These are phyloP conservation scores for Umimayanthus chanpuru DNA, from an alignment of 92 coral and sea anemone species.

Conservation along the genomic window DNA sequence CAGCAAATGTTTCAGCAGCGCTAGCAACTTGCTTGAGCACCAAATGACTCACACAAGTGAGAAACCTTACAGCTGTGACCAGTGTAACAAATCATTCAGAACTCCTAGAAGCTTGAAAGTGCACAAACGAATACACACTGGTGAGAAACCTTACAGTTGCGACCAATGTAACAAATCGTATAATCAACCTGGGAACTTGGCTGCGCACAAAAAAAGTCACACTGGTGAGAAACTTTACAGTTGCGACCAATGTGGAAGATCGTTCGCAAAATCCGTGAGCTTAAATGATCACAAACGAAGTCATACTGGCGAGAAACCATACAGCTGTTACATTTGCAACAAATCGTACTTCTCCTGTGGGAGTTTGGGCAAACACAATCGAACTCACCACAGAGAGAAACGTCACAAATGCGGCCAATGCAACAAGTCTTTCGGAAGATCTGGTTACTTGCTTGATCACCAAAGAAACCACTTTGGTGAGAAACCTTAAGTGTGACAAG, in stretches of 20 bases:
- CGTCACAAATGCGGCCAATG: background rate
- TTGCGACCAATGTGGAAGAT: conserved; percentile 13
- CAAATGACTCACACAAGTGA: too few relatives aligned
- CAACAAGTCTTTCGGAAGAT: background rate
- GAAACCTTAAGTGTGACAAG: conserved; percentile 15
- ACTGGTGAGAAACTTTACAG: conserved; percentile 13
- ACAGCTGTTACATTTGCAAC: conserved; percentile 17
- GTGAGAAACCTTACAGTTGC: conserved; percentile 12
- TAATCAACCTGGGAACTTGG: background rate
- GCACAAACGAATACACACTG: background rate
- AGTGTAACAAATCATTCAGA: too few relatives aligned
- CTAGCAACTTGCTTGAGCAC: too few relatives aligned
- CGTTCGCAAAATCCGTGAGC: background rate
- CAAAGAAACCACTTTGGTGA: background rate
- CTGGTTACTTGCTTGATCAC: conserved; percentile 9
- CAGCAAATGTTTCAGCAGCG: background rate
- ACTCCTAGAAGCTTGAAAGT: too few relatives aligned
- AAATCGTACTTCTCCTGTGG: background rate
- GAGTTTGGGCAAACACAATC: background rate
- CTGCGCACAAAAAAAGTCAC: conserved; percentile 17
- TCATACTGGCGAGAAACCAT: background rate
- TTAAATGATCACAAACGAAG: conserved; percentile 22
- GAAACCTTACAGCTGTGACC: too few relatives aligned
- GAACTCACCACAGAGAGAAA: background rate
- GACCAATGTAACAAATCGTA: conserved; percentile 12